Conservation (phyloP, 2,797 vertebrate species). For the Lagorchestes hirsutus region DNA sequence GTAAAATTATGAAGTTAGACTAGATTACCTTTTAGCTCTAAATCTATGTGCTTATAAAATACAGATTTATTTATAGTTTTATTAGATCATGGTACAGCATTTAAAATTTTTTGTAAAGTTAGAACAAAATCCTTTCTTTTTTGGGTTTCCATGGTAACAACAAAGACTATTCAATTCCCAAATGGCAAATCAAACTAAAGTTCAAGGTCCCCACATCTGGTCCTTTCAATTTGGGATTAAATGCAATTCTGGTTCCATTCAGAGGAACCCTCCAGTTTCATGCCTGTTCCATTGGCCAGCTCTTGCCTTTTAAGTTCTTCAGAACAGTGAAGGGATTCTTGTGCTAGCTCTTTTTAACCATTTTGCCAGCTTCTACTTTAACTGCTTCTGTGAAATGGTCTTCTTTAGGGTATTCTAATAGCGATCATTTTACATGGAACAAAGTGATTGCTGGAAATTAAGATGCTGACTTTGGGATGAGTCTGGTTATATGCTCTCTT, state of each 20-base stretch:
- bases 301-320: background rate
- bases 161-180: background rate
- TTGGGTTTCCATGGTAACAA: background rate
- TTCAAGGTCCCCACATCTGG: background rate
- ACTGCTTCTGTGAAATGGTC: background rate
- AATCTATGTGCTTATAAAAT: background rate
- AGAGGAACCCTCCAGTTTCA: background rate
- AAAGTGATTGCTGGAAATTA: background rate
- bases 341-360: background rate
- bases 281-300: background rate
- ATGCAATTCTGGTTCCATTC: background rate
- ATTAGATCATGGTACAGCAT: background rate
- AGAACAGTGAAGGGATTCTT: background rate
- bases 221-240: background rate
- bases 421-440: background rate
- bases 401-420: background rate
- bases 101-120: constrained; percentile 7
- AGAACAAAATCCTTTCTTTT: constrained; percentile 40
- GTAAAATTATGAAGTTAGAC: background rate
- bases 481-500: background rate
- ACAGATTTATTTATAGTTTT: background rate
- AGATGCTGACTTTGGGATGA: background rate
- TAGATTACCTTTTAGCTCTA: background rate
- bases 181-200: background rate
- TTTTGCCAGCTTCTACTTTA: background rate